A percentile compares a stretch with the other conserved stretches of the same genome.
Evolutionary conservation across 2,888 invertebrate species (phyloP).

Genomic region (Ischnura elegans): DNA sequence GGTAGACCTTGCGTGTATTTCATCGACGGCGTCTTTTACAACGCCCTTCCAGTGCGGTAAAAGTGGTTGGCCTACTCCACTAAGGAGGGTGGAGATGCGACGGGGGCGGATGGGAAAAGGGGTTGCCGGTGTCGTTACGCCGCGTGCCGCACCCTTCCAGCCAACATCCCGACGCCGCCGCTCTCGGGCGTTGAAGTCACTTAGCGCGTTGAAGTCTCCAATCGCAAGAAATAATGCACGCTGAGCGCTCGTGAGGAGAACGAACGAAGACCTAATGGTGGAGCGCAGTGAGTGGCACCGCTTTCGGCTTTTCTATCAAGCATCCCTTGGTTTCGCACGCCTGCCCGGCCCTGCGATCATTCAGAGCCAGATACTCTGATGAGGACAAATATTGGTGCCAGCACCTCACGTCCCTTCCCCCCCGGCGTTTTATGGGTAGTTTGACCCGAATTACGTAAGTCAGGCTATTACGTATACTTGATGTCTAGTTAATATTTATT

Average conservation of each 20-base stretch:
- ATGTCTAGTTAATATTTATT: too few relatives aligned
- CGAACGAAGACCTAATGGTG: too few relatives aligned
- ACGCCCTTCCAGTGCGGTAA: constrained; percentile 56
- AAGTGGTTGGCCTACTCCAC: constrained; percentile 67
- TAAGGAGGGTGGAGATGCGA: constrained; percentile 51
- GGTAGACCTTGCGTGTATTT: constrained; percentile 57
- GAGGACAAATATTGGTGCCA: too few relatives aligned
- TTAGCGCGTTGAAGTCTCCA: not conserved
- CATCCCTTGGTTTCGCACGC: too few relatives aligned
- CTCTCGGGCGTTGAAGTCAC: not conserved
- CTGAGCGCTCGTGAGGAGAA: not conserved
- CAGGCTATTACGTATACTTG: too few relatives aligned
- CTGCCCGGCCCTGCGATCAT: too few relatives aligned
- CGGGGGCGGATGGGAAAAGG: not conserved
- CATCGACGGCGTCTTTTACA: constrained; percentile 35
- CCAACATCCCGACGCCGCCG: not conserved
- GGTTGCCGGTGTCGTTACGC: not conserved
- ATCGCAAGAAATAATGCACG: not conserved
- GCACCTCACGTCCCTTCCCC: too few relatives aligned
- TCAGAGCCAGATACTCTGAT: too few relatives aligned
- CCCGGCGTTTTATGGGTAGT: too few relatives aligned
- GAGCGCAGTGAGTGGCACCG: too few relatives aligned
- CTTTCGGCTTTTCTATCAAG: too few relatives aligned
- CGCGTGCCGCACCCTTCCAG: not conserved
- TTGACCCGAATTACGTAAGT: too few relatives aligned